These are phyloP conservation scores for Schizopygopsis malacanthus DNA, from an alignment of 2,797 vertebrate genomes.

Conservation along the genomic window DNA sequence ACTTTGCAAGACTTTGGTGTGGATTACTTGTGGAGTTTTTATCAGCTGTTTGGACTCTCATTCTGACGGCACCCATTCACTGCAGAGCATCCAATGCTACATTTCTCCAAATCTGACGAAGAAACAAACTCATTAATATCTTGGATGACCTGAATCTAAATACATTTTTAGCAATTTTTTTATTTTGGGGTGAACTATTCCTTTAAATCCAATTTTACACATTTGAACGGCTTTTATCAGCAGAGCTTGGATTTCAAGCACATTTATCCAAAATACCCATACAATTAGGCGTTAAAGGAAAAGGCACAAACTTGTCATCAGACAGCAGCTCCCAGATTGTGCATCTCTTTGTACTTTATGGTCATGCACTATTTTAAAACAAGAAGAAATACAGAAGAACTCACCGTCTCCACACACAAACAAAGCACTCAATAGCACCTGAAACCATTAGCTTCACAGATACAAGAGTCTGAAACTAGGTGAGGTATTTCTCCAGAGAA, in stretches of 20 bases:
- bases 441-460: conserved; percentile 3
- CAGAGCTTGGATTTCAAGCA: not conserved
- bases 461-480: not conserved
- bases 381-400: not conserved
- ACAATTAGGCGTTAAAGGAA: not conserved
- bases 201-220: not conserved
- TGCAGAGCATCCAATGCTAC: no score
- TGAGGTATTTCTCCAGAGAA: not conserved
- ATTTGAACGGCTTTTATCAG: no score
- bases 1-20: no score
- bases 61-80: no score
- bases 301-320: not conserved
- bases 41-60: no score
- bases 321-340: not conserved
- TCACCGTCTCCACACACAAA: not conserved
- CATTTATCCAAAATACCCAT: not conserved
- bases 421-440: not conserved
- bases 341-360: not conserved
- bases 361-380: not conserved
- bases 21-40: no score
- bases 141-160: not conserved
- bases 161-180: not conserved
- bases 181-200: not conserved
- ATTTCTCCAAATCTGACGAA: no score
- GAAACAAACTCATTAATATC: no score